These are phyloP conservation scores for Trichonephila inaurata DNA, from an alignment of 1,140 invertebrate genomes.

Conservation along the genomic window DNA sequence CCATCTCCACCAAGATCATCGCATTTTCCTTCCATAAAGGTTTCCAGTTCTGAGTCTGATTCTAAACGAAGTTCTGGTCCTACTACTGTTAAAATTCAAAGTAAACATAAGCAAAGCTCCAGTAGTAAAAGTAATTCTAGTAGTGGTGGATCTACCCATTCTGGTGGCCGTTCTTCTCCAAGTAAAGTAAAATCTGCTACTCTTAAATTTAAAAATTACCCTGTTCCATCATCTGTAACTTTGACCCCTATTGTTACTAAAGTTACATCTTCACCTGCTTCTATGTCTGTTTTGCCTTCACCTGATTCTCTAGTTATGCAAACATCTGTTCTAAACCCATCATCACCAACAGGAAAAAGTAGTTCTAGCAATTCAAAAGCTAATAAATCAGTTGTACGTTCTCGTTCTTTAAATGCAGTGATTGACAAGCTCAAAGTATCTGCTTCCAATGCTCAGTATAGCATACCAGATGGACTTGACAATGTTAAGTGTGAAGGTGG, in stretches of 20 bases:
- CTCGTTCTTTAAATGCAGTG: constrained; percentile 89
- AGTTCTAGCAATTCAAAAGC: constrained; percentile 73
- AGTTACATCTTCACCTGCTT: constrained; percentile 31
- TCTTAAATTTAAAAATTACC: constrained; percentile 77
- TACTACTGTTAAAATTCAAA: constrained; percentile 66
- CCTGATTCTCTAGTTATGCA: constrained; percentile 48
- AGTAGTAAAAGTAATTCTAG: constrained; percentile 68
- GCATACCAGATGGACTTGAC: constrained; percentile 56
- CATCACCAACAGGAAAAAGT: constrained; percentile 59
- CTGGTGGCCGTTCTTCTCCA: constrained; percentile 75
- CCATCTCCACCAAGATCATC: constrained; percentile 67
- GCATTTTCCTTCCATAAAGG: constrained; percentile 46
- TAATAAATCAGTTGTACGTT: constrained; percentile 80
- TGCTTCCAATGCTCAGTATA: constrained; percentile 75
- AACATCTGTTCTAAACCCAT: constrained; percentile 49
- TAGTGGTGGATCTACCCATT: constrained; percentile 60
- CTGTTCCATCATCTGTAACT: constrained; percentile 63
- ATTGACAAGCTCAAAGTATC: constrained; percentile 87
- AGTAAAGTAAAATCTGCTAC: constrained; percentile 76
- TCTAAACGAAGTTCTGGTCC: constrained; percentile 41
- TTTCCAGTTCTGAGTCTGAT: constrained; percentile 51
- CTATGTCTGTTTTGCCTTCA: constrained; percentile 48
- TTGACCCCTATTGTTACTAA: constrained; percentile 55
- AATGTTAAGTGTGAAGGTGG: constrained; percentile 63
- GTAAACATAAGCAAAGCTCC: constrained; percentile 74